Conservation (phyloP, 2,113 vertebrate genomes). For the Rhinoderma darwinii region DNA sequence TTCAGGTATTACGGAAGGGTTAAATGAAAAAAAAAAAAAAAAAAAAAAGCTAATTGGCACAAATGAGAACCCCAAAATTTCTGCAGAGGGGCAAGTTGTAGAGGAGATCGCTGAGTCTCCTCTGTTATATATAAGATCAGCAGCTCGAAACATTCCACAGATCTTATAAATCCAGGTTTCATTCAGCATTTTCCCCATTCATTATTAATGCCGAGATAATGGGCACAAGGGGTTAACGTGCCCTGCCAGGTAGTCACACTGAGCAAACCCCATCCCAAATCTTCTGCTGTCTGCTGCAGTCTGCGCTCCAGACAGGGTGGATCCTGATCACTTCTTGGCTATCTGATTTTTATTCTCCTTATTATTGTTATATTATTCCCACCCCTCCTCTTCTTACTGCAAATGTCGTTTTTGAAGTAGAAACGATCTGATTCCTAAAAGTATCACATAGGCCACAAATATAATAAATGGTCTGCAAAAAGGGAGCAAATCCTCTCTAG, state of each 20-base stretch:
- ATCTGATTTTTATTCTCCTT: not conserved
- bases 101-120: not conserved
- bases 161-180: too few species aligned
- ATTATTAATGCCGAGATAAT: not conserved
- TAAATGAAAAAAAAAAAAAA: not conserved
- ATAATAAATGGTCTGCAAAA: not conserved
- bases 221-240: conserved; percentile 16
- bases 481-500: not conserved
- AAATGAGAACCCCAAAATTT: not conserved
- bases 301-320: not conserved
- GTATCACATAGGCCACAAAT: not conserved
- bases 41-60: too few species aligned
- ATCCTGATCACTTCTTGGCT: not conserved
- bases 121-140: not conserved
- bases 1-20: too few species aligned
- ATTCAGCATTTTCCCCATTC: not conserved
- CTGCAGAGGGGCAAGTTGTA: not conserved
- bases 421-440: not conserved
- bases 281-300: not conserved
- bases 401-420: not conserved
- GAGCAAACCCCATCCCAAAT: not conserved
- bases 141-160: not conserved
- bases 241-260: conserved; percentile 22
- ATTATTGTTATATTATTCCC: not conserved
- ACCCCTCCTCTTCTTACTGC: too few species aligned